Evolutionary conservation across 2,113 vertebrate genomes (phyloP), one percentile per base, ranked within the genome.

Genomic region (Ranitomeya imitator): DNA sequence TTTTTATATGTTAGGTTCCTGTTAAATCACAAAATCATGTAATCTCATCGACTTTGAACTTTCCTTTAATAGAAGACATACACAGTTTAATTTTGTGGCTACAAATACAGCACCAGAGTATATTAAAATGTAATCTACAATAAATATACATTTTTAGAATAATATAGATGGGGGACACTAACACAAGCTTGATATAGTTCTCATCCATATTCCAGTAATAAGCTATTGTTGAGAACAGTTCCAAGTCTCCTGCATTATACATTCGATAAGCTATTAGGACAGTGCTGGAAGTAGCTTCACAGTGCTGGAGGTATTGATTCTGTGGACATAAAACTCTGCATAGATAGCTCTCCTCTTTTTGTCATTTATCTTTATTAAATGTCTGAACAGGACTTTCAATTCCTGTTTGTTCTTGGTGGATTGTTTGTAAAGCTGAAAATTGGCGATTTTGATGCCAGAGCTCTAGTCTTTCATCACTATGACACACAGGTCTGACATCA

Each of bases 351-450:
- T 59, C 55, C 23, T 10, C 21, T 80, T 80, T 59, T 59, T 79
- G 52, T 59, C 52, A 59, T 80, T 57, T 31, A 59, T 80, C 23
- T 80, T 31, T 80, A 80, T 80, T 80, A 59, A 57, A 52, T 21
- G 45, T 52, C 15, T 80, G 14, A 14, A 79, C 23, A 23, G 21
- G 57, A 21, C 52, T 23, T 26, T 57, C 1, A 14, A 4, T 23
- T 57, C 52, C 23, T n/a, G 51, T 57, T 79, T 18, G 57, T 23
- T 52, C 21, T 55, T 55, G 52, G 77, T 79, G 77, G 52, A 79
- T 78, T 12, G 18, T 18, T 78, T 54, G 8, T 74, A 45, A 45
- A 45, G 71, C 31, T 19, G 31, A 74, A 74, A 74, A 74, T 74
- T 45, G 71, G 16, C 18, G 13, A 73, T 74, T 37, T 51, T 45